Conservation (phyloP, 2,888 invertebrate genomes). For the Pocota personata region DNA sequence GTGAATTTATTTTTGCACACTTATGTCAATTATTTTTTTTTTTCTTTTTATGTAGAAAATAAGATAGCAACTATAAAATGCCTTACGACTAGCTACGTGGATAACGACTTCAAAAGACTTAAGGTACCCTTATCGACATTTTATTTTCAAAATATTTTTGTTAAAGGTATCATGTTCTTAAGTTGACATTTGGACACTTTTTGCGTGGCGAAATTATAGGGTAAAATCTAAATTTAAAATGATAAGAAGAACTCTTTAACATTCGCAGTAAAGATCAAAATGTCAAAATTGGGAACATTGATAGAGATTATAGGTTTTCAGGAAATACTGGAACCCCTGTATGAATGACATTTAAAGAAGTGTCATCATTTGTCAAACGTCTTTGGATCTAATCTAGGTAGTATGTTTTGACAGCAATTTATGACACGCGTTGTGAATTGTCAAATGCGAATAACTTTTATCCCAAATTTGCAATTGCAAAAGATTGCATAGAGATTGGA, state of each 20-base stretch:
- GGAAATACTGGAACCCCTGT: no score
- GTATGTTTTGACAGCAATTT: no score
- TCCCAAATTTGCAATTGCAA: no score
- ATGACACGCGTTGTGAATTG: no score
- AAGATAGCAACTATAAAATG: background rate
- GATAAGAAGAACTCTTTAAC: background rate
- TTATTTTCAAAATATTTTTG: background rate
- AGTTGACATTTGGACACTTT: background rate
- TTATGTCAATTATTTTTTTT: conserved; percentile 8
- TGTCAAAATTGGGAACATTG: background rate
- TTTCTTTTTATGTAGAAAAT: background rate
- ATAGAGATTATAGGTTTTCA: no score
- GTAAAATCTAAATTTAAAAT: background rate
- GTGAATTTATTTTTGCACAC: conserved; percentile 2
- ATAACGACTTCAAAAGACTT: background rate
- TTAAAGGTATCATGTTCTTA: background rate
- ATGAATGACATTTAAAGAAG: no score
- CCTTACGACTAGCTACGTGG: background rate
- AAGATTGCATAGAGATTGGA: no score
- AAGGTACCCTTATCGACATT: background rate
- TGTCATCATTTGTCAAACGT: no score
- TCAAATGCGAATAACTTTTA: no score
- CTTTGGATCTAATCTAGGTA: no score
- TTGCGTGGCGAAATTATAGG: background rate
- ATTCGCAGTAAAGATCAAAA: background rate